Base-by-base conservation (phyloP, 2,113 vertebrate genomes). In the Protomyctophum bolini region DNA sequence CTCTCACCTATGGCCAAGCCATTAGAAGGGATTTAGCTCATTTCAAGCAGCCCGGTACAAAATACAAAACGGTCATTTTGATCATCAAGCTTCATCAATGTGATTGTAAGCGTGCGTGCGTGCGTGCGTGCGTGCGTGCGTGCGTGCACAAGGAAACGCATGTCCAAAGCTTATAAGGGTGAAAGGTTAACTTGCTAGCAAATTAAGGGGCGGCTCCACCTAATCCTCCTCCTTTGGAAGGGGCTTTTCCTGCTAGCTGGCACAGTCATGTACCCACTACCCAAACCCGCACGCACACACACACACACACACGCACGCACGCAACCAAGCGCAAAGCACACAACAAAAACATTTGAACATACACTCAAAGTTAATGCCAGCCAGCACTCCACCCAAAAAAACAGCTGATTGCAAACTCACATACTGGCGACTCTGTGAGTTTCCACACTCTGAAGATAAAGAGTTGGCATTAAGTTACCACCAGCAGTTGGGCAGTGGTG, bases 101-200 rank as follows among this genome's bases (percentile, higher is more conserved):
- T 41, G 33, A 41, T 41, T 41, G 33, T 41, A 41, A 41, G 33
- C 33, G 1, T 28, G 14, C 68, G 28, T 45, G 6, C 50, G 64
- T 60, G 29, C 49, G 14, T 60, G 15, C 46, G 21, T 67, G 6
- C 52, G 4, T 2, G 11, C 41, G 56, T 48, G 15, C 61, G 11
- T n/a, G 46, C 48, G 54, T 51, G 63, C 12, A 51, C 46, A n/a
- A 59, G 33, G 33, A 41, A 41, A 41, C 33, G 5, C 33, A 47
- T 57, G 55, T 41, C 66, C 15, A 58, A 8, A 68, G 54, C 21
- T 11, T 21, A 9, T 33, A 54, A 65, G 56, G 54, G 55, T 70
- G 12, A 87, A 83, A 80, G 49, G 72, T 69, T 75, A 79, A 64
- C 73, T 77, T 86, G 75, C 86, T 87, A 86, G 83, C 78, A 80